Conservation (phyloP, 2,888 invertebrate species). For the Zygaena filipendulae region DNA sequence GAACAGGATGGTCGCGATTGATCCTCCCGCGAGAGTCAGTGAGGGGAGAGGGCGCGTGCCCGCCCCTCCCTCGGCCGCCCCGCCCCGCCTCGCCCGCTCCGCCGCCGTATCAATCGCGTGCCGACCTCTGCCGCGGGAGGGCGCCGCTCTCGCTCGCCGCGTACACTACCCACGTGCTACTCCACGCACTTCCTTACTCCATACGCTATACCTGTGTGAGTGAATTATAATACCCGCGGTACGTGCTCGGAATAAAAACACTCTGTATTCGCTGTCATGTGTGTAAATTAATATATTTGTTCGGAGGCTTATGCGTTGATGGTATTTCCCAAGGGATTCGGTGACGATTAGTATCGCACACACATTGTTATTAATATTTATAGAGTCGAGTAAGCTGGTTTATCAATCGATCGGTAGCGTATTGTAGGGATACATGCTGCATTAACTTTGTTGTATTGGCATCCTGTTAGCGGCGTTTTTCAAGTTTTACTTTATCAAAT, state of each 20-base stretch:
- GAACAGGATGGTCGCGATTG: no score
- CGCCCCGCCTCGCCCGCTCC: constrained; percentile 23
- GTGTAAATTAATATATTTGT: constrained; percentile 55
- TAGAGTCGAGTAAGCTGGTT: no score
- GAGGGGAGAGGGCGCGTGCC: no score
- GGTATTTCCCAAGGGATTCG: constrained; percentile 42
- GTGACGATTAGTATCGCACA: constrained; percentile 39
- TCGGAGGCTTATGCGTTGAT: constrained; percentile 46
- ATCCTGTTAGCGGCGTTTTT: no score
- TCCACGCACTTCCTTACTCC: constrained; percentile 30
- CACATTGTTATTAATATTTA: no score
- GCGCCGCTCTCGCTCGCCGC: constrained; percentile 37
- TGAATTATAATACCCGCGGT: constrained; percentile 48
- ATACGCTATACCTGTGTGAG: constrained; percentile 41
- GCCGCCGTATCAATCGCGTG: constrained; percentile 51
- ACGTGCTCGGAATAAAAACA: constrained; percentile 53
- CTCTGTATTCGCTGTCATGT: constrained; percentile 31
- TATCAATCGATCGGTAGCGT: no score
- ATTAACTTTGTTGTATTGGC: no score
- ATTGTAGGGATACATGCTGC: no score
- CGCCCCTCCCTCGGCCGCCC: constrained; percentile 35
- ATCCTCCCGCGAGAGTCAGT: no score
- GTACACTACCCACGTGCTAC: constrained; percentile 34
- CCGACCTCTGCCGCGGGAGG: constrained; percentile 59
- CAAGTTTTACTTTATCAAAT: no score